These are phyloP conservation scores for Hyaena hyaena DNA, from an alignment of 2,113 vertebrate genomes.

Conservation along the genomic window DNA sequence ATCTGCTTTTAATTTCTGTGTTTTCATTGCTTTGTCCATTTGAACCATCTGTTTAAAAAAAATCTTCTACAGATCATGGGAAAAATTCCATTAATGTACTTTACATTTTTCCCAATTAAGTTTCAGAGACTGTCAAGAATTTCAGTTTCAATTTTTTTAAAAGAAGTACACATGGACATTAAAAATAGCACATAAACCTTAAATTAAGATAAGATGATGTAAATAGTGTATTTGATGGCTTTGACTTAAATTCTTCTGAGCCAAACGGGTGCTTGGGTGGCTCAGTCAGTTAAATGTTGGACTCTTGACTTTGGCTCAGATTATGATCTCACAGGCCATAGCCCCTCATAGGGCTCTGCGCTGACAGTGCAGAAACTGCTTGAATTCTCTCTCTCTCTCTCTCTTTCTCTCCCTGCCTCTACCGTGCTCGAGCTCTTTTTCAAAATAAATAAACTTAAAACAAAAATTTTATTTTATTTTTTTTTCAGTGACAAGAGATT, in stretches of 20 bases:
- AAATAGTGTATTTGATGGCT: neutral
- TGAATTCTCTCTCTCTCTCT: too few species aligned
- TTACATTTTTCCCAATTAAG: constrained; percentile 78
- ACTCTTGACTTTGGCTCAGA: too few species aligned
- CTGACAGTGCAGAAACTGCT: too few species aligned
- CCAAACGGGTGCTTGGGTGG: neutral
- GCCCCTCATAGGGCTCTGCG: too few species aligned
- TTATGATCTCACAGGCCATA: too few species aligned
- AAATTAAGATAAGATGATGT: constrained; percentile 35
- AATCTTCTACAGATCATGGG: constrained; percentile 61
- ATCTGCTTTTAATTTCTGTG: constrained; percentile 73
- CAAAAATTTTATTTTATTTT: too few species aligned
- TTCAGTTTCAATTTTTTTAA: constrained; percentile 46
- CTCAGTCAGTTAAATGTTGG: too few species aligned
- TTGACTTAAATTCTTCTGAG: constrained; percentile 21
- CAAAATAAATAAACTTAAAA: too few species aligned
- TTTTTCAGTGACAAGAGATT: too few species aligned
- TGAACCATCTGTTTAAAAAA: constrained; percentile 72
- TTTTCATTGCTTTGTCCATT: constrained; percentile 71
- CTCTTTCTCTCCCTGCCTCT: too few species aligned
- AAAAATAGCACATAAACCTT: constrained; percentile 24
- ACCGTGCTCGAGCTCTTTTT: too few species aligned
- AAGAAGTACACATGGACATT: neutral
- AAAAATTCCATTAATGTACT: constrained; percentile 77
- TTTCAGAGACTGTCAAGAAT: constrained; percentile 55